Base-by-base conservation (phyloP, 2,888 invertebrate species). In the Brenthis ino region DNA sequence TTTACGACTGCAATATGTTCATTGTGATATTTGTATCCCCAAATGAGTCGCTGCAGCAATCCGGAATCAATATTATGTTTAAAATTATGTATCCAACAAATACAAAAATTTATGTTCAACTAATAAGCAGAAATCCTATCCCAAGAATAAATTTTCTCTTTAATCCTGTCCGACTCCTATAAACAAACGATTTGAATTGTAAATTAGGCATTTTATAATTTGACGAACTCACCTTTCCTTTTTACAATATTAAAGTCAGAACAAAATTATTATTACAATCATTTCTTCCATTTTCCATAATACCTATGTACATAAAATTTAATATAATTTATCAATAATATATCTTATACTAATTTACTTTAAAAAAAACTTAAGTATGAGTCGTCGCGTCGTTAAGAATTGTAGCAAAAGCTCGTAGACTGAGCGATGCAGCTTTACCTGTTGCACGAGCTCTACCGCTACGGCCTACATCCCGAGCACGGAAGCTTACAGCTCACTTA, bases 121-220 rank as follows among this genome's bases (percentile, higher is more conserved):
- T 78, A 81, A 83, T 83, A 82, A 82, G 79, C 77, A 77, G 82
- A 84, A 86, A 85, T 84, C 80, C 80, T 80, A 80, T 79, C 79
- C 79, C 76, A 72, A 74, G 84, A 85, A 87, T 86, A 86, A 87
- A 86, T 87, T 85, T 83, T 83, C 83, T 82, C 82, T 84, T 82
- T 82, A 82, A 87, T 85, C 83, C 77, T 77, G 76, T 74, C 78
- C 80, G 79, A 79, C 79, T 82, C 76, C 75, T 75, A 77, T 81
- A 81, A 84, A 84, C 82, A 87, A 84, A 84, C 82, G 82, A 85
- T 88, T 87, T 84, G 85, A 86, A 86, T 86, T 87, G 84, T 85
- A 87, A 85, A 89, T 85, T 79, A 82, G 79, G 74, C 77, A 82
- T 83, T 84, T 84, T 76, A 79, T 82, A 82, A 85, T 82, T 83